Evolutionary conservation across 2,888 invertebrate genomes (phyloP).

Genomic region (Ptychoptera contaminata): DNA sequence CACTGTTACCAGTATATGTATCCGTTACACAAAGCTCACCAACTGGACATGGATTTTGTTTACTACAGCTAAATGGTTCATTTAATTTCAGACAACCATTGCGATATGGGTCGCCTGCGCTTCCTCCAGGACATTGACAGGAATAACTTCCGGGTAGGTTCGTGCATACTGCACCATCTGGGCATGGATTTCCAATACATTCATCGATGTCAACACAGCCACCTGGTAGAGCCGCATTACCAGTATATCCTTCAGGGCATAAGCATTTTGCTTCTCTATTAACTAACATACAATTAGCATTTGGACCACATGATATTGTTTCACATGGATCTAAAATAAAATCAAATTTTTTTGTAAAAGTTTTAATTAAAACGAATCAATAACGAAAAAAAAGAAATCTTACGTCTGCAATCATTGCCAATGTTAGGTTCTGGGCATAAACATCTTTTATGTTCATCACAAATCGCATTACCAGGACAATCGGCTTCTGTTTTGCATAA

Average conservation of each 20-base stretch:
- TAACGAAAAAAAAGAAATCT: conserved; percentile 27
- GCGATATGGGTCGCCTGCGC: conserved; percentile 63
- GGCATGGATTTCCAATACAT: conserved; percentile 69
- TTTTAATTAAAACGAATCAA: not conserved
- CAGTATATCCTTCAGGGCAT: conserved; percentile 68
- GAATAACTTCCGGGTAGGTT: conserved; percentile 74
- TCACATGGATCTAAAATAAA: conserved; percentile 68
- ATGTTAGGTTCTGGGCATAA: conserved; percentile 81
- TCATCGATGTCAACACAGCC: conserved; percentile 84
- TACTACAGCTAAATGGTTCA: conserved; percentile 52
- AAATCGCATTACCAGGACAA: conserved; percentile 81
- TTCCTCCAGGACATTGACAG: conserved; percentile 77
- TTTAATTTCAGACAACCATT: conserved; percentile 56
- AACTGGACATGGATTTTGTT: conserved; percentile 58
- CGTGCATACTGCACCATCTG: conserved; percentile 69
- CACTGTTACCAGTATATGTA: conserved; percentile 54
- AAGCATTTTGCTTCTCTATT: conserved; percentile 72
- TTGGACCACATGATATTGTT: conserved; percentile 65
- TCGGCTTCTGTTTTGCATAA: conserved; percentile 58
- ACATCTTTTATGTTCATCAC: conserved; percentile 62
- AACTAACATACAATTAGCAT: conserved; percentile 75
- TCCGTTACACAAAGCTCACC: conserved; percentile 78
- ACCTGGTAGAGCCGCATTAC: conserved; percentile 35
- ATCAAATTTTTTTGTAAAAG: not conserved
- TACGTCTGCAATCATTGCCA: conserved; percentile 83